Evolutionary conservation across 2,888 invertebrate genomes (phyloP), one percentile per base, ranked within the genome.

Genomic region (Trachelus tabidus): DNA sequence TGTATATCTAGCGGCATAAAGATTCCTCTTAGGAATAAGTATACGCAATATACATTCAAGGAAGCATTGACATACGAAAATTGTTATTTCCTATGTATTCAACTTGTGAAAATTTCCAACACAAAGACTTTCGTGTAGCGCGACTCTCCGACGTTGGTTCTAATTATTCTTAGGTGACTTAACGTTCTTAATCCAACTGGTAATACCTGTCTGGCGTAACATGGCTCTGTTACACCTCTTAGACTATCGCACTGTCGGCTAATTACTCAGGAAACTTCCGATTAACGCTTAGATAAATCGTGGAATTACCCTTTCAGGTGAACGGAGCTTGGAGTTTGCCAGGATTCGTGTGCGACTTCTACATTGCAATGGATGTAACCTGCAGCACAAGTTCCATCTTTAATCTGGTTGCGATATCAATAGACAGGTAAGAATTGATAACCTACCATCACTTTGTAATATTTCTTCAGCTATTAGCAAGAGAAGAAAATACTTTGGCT

Each of bases 301-400:
- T 56, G 40, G 23, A 56, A 56, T 56, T 56, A 23, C 40, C 86
- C 81, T 94, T 94, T 1, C 94, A 97, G 97, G 95, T 97, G 83
- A 96, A 97, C 92, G 96, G 96, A 77, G 95, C 95, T 75, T 98
- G 98, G 98, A 96, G 96, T 37, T 93, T 98, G 87, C 97, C 98
- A 69, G 96, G 96, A 85, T 95, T 97, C 90, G 95, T 97, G 86
- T 99, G 98, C 92, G 98, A 98, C 93, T 96, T 98, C 92, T 99
- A 98, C 94, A 98, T 98, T 91, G 98, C 98, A 79, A 97, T 98
- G 96, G 98, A 99, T 92, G 98, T 99, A 89, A 98, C 97, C 84
- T 98, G 98, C 92, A 98, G 98, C 87, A 99, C 98, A 82, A 98
- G 98, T 89, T 98, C 98, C 91, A 99, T 99, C 92, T 98, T 98